Percentiles rank a stretch among this genome's conserved stretches.
These are phyloP conservation scores for Drosophila longiperda DNA, from an alignment of 2,888 invertebrate genomes.

Conservation along the genomic window DNA sequence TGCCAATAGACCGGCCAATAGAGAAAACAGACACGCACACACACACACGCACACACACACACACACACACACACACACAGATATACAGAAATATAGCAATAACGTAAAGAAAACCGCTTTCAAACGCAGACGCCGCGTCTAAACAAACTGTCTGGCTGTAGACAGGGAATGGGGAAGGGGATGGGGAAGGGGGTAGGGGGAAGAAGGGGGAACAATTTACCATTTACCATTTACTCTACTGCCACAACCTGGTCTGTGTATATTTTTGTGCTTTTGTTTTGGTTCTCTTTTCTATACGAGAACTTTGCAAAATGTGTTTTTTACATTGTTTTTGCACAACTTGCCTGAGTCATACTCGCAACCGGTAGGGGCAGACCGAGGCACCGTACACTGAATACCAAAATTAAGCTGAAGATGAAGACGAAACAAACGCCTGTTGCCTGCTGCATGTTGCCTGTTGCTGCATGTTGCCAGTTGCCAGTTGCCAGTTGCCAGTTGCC, in stretches of 20 bases:
- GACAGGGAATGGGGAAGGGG: too few relatives aligned
- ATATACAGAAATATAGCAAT: not conserved
- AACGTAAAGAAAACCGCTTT: conserved; percentile 26
- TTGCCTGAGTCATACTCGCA: conserved; percentile 47
- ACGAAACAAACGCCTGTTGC: conserved; percentile 50
- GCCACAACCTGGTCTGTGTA: conserved; percentile 29
- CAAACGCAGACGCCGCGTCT: conserved; percentile 37
- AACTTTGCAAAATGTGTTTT: conserved; percentile 5
- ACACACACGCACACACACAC: not conserved
- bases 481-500: conserved; percentile 25
- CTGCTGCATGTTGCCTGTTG: conserved; percentile 1
- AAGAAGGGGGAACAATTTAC: conserved; percentile 28
- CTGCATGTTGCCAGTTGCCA: not conserved
- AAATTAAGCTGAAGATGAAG: conserved; percentile 22
- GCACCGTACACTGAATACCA: not conserved
- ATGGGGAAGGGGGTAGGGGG: too few relatives aligned
- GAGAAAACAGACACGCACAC: conserved; percentile 11
- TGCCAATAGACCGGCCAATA: conserved; percentile 17
- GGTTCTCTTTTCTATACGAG: conserved; percentile 69
- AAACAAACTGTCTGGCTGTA: conserved; percentile 29
- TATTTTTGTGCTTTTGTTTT: conserved; percentile 79
- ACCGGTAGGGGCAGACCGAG: conserved; percentile 20
- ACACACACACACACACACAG: not conserved
- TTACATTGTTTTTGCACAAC: conserved; percentile 23
- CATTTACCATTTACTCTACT: conserved; percentile 22